Evolutionary conservation across 2,888 invertebrate species (phyloP), one percentile per base, ranked within the genome.

Genomic region (Acrobasis repandana): DNA sequence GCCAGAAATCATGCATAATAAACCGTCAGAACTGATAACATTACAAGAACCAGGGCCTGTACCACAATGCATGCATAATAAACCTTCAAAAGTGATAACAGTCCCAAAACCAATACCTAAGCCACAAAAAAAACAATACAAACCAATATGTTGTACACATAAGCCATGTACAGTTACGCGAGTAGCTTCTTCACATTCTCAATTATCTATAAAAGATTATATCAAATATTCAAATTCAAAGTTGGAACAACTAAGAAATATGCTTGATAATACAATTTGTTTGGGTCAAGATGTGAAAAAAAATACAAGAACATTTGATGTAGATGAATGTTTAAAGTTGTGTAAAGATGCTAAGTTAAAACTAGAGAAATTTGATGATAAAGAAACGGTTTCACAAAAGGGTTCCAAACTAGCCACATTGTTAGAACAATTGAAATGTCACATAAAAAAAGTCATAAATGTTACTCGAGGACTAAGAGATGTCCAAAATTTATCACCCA

Each of bases 351-450:
- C 54, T 38, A 38, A 54, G 8, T 11, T 20, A 3, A 54, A 1
- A 14, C n/a, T 54, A 43, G 54, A 54, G 14, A 14, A 43, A 20
- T 11, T 20, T n/a, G 20, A 4, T 14, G 8, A 9, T 8, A 18
- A 18, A 54, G 38, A 54, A 34, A 34, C 33, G 6, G 8, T 34
- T 2, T 10, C 11, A 38, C 16, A 38, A 38, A 14, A 14, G 8
- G 36, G 14, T 54, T 20, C 18, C 2, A 38, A 20, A 18, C 18
- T 57, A 57, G 65, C 67, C 43, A 57, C 48, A 9, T 66, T 69
- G 54, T 58, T 79, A 10, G 63, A 72, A 16, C 60, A 71, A 54
- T 63, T 79, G 9, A 78, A 72, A 62, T 56, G 51, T 9, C 72
- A 69, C 66, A 62, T 75, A 51, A 66, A 56, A 10, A 67, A 75